phyloP scores from a whole-genome alignment of 2,797 vertebrate genomes.

The Rousettus madagascariensis region DNA sequence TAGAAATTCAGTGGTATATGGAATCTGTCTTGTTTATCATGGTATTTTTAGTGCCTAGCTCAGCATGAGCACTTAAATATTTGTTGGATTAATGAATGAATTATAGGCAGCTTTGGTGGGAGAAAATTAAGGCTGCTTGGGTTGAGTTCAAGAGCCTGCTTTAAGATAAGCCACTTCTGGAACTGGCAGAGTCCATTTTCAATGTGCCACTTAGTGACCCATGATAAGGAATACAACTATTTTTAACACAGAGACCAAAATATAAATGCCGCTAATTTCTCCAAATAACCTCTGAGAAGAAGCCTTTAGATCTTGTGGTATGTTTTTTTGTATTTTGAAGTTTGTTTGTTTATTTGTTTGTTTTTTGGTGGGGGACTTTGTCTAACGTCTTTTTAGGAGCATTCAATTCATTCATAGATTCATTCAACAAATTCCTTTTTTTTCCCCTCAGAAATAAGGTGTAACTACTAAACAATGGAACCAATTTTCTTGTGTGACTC shows the following conservation, averaged over 20 bases:
- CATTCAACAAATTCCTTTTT: not conserved
- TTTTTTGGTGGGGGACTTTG: not conserved
- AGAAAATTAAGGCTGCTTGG: conserved; percentile 7
- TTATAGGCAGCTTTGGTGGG: not conserved
- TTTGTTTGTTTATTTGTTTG: not conserved
- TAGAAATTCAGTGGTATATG: not conserved
- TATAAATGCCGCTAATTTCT: not conserved
- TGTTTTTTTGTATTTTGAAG: conserved; percentile 15
- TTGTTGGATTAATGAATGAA: not conserved
- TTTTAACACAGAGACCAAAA: not conserved
- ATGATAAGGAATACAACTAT: not conserved
- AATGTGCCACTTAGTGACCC: not conserved
- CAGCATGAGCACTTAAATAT: not conserved
- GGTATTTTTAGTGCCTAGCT: not conserved
- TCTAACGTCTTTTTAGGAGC: not conserved
- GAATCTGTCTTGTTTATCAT: not conserved
- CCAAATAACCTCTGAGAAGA: not conserved
- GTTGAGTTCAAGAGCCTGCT: not conserved
- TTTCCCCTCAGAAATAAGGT: conserved; percentile 17
- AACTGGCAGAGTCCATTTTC: not conserved
- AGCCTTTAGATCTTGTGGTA: not conserved
- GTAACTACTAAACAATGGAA: conserved; percentile 13
- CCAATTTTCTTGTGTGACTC: conserved; percentile 8
- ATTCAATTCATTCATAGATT: not conserved
- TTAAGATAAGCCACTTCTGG: not conserved